Percentiles rank a stretch among this genome's conserved stretches.
Evolutionary conservation across 1,140 invertebrate genomes (phyloP).

Genomic region (Neoseiulus cucumeris): DNA sequence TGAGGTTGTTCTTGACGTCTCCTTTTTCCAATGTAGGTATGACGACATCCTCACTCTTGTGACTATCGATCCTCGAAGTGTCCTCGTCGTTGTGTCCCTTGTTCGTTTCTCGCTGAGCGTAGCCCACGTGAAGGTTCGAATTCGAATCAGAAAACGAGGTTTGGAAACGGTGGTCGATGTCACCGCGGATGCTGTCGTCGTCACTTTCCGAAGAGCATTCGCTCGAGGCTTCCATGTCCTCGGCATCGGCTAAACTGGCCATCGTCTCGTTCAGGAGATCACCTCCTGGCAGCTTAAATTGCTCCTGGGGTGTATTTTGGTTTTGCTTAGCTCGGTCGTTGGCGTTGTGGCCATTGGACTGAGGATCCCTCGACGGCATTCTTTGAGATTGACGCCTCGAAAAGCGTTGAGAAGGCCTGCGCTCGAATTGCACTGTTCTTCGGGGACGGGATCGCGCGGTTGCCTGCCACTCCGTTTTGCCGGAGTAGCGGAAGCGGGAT

Average conservation of each 20-base stretch:
- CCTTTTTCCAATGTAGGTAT: too few relatives aligned
- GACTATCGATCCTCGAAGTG: too few relatives aligned
- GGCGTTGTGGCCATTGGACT: too few relatives aligned
- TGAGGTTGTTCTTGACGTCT: not conserved
- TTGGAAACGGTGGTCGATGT: too few relatives aligned
- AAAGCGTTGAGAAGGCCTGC: slow-evolving; percentile 85
- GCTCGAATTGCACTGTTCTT: slow-evolving; percentile 78
- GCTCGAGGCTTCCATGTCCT: slow-evolving; percentile 6
- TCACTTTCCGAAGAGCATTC: not conserved
- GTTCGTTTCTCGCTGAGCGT: too few relatives aligned
- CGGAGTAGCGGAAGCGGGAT: slow-evolving; percentile 35
- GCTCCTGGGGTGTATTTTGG: not conserved
- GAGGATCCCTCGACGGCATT: too few relatives aligned
- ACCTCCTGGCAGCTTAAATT: not conserved
- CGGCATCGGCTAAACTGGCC: not conserved
- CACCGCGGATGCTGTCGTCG: not conserved
- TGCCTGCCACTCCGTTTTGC: slow-evolving; percentile 76
- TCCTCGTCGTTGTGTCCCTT: too few relatives aligned
- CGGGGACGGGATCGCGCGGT: slow-evolving; percentile 49
- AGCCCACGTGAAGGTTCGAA: too few relatives aligned
- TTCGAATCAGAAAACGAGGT: too few relatives aligned
- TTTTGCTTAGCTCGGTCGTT: not conserved
- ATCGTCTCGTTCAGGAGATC: not conserved
- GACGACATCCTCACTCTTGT: too few relatives aligned
- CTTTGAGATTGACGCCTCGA: slow-evolving; percentile 39